Evolutionary conservation across 2,888 invertebrate genomes (phyloP).

Genomic region (Epinotia ramella): DNA sequence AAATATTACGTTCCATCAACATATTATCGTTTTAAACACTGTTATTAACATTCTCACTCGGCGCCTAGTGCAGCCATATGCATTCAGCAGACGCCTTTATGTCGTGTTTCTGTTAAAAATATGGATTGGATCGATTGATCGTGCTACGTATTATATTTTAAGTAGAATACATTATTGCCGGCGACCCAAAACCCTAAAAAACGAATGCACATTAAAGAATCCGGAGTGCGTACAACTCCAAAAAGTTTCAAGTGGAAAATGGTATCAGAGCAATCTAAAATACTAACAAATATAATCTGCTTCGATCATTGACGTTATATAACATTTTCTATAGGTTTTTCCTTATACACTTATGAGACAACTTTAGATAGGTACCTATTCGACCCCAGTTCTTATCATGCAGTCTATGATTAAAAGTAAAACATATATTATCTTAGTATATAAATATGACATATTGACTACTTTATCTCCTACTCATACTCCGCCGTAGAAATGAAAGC

Average conservation of each 20-base stretch:
- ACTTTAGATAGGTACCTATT: too few species aligned
- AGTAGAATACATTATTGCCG: too few species aligned
- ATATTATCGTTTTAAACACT: not conserved
- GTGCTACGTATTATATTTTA: too few species aligned
- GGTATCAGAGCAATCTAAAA: not conserved
- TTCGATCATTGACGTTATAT: not conserved
- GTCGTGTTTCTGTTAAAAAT: not conserved
- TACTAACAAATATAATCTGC: not conserved
- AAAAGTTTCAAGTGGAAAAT: too few species aligned
- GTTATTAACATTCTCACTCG: constrained; percentile 11
- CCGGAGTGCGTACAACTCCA: too few species aligned
- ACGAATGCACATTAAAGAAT: too few species aligned
- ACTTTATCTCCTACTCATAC: not conserved
- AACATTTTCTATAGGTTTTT: too few species aligned
- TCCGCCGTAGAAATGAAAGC: constrained; percentile 3
- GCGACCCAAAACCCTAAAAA: too few species aligned
- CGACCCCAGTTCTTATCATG: too few species aligned
- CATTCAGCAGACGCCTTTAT: not conserved
- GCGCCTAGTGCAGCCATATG: not conserved
- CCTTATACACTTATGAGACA: too few species aligned
- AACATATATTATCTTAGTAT: not conserved
- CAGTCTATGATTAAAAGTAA: not conserved
- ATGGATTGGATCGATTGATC: too few species aligned
- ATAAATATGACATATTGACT: not conserved
- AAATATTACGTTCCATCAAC: not conserved